phyloP scores from a whole-genome alignment of 2,113 vertebrate species.

The Poeciliopsis retropinna region DNA sequence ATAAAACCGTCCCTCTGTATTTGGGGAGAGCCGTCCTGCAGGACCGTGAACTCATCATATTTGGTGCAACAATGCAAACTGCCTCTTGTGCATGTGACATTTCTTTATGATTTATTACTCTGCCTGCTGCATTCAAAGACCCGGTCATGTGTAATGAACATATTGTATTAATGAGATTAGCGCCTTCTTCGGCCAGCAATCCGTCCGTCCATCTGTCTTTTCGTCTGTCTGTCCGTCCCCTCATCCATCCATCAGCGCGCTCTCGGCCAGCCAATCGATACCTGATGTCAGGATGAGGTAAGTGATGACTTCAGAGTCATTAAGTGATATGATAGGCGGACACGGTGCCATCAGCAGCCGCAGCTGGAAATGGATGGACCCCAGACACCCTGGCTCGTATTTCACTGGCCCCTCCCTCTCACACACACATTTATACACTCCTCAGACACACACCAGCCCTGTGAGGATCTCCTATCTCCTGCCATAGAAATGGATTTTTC shows the following conservation, averaged over 20 bases:
- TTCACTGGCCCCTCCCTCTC: conserved; percentile 42
- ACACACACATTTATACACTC: neutral
- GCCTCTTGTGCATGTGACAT: neutral
- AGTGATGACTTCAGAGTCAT: conserved; percentile 77
- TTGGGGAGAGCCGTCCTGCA: neutral
- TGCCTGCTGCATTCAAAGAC: conserved; percentile 4
- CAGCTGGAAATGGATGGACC: conserved; percentile 67
- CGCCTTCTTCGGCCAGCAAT: conserved; percentile 31
- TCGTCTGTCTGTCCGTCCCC: conserved; percentile 30
- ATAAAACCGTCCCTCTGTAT: neutral
- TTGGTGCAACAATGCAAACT: conserved; percentile 3
- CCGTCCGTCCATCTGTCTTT: conserved; percentile 40
- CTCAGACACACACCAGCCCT: conserved; percentile 17
- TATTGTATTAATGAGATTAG: conserved; percentile 53
- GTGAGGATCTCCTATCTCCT: conserved; percentile 64
- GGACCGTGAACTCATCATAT: neutral
- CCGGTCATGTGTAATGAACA: conserved; percentile 33
- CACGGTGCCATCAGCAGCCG: conserved; percentile 59
- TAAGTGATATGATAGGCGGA: conserved; percentile 71
- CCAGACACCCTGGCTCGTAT: conserved; percentile 64
- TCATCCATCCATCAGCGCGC: conserved; percentile 47
- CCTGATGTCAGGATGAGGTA: conserved; percentile 73
- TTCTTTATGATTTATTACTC: conserved; percentile 21
- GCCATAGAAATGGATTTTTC: conserved; percentile 65
- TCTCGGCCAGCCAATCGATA: conserved; percentile 65